Conservation (phyloP, 2,888 invertebrate genomes). For the Tiliacea citrago region DNA sequence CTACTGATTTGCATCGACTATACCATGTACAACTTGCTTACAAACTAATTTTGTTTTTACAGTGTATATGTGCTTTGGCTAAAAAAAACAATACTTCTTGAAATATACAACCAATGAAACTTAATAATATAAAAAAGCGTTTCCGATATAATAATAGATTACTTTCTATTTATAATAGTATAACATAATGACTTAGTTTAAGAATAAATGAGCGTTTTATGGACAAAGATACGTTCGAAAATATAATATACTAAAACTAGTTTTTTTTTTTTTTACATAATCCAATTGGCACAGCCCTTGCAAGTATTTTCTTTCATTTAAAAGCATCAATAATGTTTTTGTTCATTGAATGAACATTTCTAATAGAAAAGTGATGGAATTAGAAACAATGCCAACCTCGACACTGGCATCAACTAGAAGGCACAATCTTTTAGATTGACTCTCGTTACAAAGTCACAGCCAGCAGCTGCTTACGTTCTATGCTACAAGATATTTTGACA, state of each 20-base stretch:
- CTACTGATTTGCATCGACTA: not conserved
- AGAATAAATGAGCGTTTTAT: slow-evolving; percentile 63
- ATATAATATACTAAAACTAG: slow-evolving; percentile 49
- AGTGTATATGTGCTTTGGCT: slow-evolving; percentile 20
- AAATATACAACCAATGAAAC: slow-evolving; percentile 35
- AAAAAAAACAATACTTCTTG: slow-evolving; percentile 21
- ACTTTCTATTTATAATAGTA: slow-evolving; percentile 20
- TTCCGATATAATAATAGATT: slow-evolving; percentile 34
- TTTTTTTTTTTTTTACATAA: slow-evolving; percentile 31
- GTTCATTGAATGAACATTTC: slow-evolving; percentile 58
- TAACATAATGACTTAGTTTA: slow-evolving; percentile 55
- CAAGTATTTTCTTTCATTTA: slow-evolving; percentile 38
- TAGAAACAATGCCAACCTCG: slow-evolving; percentile 19
- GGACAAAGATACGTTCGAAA: slow-evolving; percentile 58
- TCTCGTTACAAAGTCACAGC: slow-evolving; percentile 54
- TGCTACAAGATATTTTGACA: slow-evolving; percentile 38
- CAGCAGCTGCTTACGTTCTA: slow-evolving; percentile 29
- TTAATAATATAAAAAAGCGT: slow-evolving; percentile 42
- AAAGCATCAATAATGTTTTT: slow-evolving; percentile 25
- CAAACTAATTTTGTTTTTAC: slow-evolving; percentile 22
- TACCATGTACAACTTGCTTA: slow-evolving; percentile 26
- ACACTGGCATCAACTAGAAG: slow-evolving; percentile 64
- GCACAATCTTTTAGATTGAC: slow-evolving; percentile 76
- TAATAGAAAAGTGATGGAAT: slow-evolving; percentile 44
- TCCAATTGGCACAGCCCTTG: slow-evolving; percentile 60